These are phyloP conservation scores for Halocaridina rubra DNA, from an alignment of 2,888 invertebrate species.

Conservation along the genomic window DNA sequence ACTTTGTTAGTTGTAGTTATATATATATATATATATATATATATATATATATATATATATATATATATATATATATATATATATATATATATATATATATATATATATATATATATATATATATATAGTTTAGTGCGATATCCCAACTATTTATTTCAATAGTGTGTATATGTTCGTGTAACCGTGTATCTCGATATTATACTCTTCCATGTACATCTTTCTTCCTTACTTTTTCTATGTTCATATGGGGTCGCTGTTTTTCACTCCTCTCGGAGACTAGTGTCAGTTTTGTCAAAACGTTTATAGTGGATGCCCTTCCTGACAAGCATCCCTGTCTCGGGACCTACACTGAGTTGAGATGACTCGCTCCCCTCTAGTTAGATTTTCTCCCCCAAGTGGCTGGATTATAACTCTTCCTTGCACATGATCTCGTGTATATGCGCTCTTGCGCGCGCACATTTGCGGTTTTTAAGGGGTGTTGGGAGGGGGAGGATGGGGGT, in stretches of 20 bases:
- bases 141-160: not conserved
- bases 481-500: no score
- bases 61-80: not conserved
- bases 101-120: slow-evolving; percentile 22
- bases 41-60: slow-evolving; percentile 8
- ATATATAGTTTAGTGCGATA: not conserved
- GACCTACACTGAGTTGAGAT: no score
- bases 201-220: not conserved
- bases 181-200: not conserved
- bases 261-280: not conserved
- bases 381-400: no score
- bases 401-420: no score
- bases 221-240: not conserved
- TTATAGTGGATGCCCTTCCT: not conserved
- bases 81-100: slow-evolving; percentile 28
- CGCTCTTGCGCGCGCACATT: no score
- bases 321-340: no score
- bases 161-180: not conserved
- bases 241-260: not conserved
- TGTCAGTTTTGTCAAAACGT: not conserved
- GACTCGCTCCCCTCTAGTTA: no score
- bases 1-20: no score
- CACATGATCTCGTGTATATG: no score
- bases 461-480: no score
- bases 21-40: no score